Conservation (phyloP, 2,113 vertebrate genomes). For the Etheostoma cragini region DNA sequence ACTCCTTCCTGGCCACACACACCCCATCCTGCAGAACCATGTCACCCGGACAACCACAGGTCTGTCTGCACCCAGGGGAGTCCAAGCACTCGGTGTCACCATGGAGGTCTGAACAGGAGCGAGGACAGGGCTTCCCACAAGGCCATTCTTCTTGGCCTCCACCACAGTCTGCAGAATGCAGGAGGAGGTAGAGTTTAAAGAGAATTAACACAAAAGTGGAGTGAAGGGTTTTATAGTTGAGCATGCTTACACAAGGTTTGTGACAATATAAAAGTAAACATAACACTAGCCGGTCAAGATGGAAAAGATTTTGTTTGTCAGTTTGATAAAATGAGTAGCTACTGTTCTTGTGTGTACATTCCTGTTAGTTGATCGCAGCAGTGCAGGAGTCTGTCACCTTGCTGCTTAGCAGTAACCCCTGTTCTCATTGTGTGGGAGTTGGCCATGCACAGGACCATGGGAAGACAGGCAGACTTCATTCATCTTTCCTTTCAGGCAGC, state of each 20-base stretch:
- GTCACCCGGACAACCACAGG: slow-evolving; percentile 86
- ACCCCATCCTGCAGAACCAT: slow-evolving; percentile 85
- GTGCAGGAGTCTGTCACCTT: not conserved
- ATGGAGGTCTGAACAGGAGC: slow-evolving; percentile 89
- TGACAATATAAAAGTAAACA: not conserved
- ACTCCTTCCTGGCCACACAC: slow-evolving; percentile 82
- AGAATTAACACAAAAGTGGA: not conserved
- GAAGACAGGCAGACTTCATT: not conserved
- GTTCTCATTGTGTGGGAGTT: not conserved
- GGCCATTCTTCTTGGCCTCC: slow-evolving; percentile 82
- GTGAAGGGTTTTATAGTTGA: not conserved
- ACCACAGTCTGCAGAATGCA: slow-evolving; percentile 81
- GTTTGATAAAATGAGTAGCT: not conserved
- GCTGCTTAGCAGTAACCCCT: slow-evolving; percentile 3
- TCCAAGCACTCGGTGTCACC: slow-evolving; percentile 82
- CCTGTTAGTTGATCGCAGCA: not conserved
- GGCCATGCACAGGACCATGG: too few relatives aligned
- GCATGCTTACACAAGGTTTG: not conserved
- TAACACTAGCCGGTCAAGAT: not conserved
- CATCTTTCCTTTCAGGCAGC: not conserved
- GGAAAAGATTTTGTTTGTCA: not conserved
- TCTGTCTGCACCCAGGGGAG: slow-evolving; percentile 70
- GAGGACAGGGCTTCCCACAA: slow-evolving; percentile 88
- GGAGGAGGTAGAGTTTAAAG: not conserved
- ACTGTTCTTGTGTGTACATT: not conserved